Evolutionary conservation across 2,888 invertebrate genomes (phyloP).

Genomic region (Pterostichus niger): DNA sequence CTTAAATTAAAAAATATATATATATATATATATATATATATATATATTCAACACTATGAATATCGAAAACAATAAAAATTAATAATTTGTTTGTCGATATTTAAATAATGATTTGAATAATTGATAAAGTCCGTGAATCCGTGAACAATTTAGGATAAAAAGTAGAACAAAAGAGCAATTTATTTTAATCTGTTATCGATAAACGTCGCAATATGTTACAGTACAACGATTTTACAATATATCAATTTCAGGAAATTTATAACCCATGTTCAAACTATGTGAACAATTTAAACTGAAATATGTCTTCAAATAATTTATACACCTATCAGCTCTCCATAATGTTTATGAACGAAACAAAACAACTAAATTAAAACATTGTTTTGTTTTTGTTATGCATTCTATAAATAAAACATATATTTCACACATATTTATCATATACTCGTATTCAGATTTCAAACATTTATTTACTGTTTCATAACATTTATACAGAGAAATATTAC

Average conservation of each 20-base stretch:
- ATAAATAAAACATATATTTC: slow-evolving; percentile 1
- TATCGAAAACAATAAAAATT: too few species aligned
- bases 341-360: slow-evolving; percentile 16
- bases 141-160: background rate
- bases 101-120: too few species aligned
- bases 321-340: slow-evolving; percentile 8
- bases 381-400: slow-evolving; percentile 1
- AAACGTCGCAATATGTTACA: slow-evolving; percentile 40
- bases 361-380: slow-evolving; percentile 13
- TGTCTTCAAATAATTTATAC: slow-evolving; percentile 47
- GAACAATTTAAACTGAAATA: slow-evolving; percentile 48
- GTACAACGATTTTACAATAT: slow-evolving; percentile 31
- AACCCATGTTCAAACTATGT: slow-evolving; percentile 19
- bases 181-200: slow-evolving; percentile 50
- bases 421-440: slow-evolving; percentile 13
- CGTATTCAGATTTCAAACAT: too few species aligned
- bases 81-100: too few species aligned
- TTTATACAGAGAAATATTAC: too few species aligned
- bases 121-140: background rate
- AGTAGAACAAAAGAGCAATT: slow-evolving; percentile 47
- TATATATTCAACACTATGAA: background rate
- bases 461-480: too few species aligned
- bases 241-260: slow-evolving; percentile 45
- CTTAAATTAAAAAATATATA: too few species aligned
- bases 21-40: too few species aligned